Evolutionary conservation across 2,888 invertebrate genomes (phyloP), one percentile per base, ranked within the genome.

Genomic region (Melanostoma mellinum): DNA sequence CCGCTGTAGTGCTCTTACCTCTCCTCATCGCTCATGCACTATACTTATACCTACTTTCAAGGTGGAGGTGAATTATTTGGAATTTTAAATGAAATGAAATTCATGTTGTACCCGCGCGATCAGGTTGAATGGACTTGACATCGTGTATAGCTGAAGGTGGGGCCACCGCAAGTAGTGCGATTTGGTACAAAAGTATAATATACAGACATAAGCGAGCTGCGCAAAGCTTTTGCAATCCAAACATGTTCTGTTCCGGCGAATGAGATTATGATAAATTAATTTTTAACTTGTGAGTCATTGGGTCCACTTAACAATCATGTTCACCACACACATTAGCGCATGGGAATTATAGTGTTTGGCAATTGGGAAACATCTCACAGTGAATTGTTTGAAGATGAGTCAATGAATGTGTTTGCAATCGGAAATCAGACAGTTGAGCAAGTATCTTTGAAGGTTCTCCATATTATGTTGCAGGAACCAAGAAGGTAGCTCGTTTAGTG

Each of bases 61-160:
- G 84, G 84, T 84, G 79, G 79, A 84, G 75, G 79, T 84, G 84
- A 84, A 71, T 84, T 84, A 79, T 84, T 79, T 61, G 74, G 79
- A 84, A 81, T 81, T 81, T 81, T 81, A 81, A 84, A 84, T 79
- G 71, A 79, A 84, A 79, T 75, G 74, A 74, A 84, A 84, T 84
- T 79, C 79, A 84, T 79, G 84, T 84, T 72, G 84, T 79, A 71
- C 30, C 30, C 38, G 63, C 55, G 79, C 84, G 79, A 79, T 79
- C 84, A 84, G 74, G 84, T 84, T 84, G 84, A 84, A 84, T 84
- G 84, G 84, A 84, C 84, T 79, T 79, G 79, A 84, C 84, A 79
- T 79, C 75, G 71, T 84, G 79, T 74, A 52, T 50, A 65, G 36
- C 32, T 42, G 56, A 67, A 84, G 79, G 84, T 77, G 78, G 82